Evolutionary conservation across 2,888 invertebrate species (phyloP), one percentile per base, ranked within the genome.

Genomic region (Theretra japonica): DNA sequence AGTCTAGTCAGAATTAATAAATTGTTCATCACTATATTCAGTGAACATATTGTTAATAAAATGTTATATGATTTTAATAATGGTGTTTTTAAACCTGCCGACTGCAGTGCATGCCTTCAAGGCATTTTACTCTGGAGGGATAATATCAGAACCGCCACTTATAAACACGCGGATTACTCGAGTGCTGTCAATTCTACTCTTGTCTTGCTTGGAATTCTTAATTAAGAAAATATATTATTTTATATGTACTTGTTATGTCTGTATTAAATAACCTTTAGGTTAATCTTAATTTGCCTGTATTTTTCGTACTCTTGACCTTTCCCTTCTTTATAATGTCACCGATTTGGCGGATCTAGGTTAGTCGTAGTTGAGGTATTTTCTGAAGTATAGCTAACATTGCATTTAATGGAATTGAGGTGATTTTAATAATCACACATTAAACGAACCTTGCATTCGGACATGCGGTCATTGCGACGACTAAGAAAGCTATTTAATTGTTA

Each of bases 71-170:
- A 48, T 2, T 53, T n/a, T n/a, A n/a, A 53, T 15, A 53, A 53
- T 53, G n/a, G 5, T 53, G 17, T 7, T 53, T 53, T n/a, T n/a
- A n/a, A n/a, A 53, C 5, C 53, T n/a, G 19, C 53, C 53, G 53
- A 53, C 5, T 53, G n/a, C n/a, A 53, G 53, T 53, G 53, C 53
- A 53, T 53, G 53, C 53, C 53, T 53, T 53, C n/a, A 53, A 11
- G 53, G 53, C 53, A n/a, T 53, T 53, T 53, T n/a, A n/a, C 53
- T n/a, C 53, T 53, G 53, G n/a, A 53, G 53, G n/a, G n/a, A 17
- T 41, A 41, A 41, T n/a, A 53, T 53, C 19, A 17, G 17, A n/a
- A 53, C 53, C n/a, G 53, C 53, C 53, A 53, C 53, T 53, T 53
- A 17, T n/a, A 19, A 53, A 53, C n/a, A n/a, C n/a, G n/a, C 6